Base-by-base conservation (phyloP, 2,797 vertebrate genomes). In the Eidolon dupreanum region DNA sequence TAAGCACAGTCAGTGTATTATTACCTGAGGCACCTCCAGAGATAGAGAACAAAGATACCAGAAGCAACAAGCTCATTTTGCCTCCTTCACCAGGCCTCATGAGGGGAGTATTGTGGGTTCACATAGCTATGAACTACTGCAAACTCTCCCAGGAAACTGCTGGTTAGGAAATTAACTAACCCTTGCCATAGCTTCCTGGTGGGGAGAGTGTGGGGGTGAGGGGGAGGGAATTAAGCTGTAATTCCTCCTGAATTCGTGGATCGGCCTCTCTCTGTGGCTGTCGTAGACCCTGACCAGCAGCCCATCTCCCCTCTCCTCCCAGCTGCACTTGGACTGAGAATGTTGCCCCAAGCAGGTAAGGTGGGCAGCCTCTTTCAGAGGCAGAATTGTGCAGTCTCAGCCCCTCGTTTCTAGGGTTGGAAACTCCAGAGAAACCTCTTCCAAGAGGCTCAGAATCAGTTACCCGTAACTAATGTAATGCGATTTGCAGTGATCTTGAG, bases 161-260 rank as follows among this genome's bases (percentile, higher is more conserved):
- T 24, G 81, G 89, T 94, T 88, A 97, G 97, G 97, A 98, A 98
- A 98, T 97, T 78, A 97, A 96, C 98, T 98, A 98, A 98, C 97
- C 95, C 98, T 82, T 97, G 97, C 93, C 95, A 93, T 53, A 94
- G 85, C 70, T 98, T 97, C 97, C 81, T 36, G 88, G 97, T 33
- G 24, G 85, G 93, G 51, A 49, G 49, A 15, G 49, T 49, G 5
- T 16, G 6, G 17, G 13, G 13, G 46, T 46, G 12, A 46, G 46
- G 66, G 16, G 46, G 24, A 31, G 6, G 66, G 97, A 97, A 98
- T 98, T 98, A 98, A 98, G 97, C 94, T 98, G 95, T 98, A 97
- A 98, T 97, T 98, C 71, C 95, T 96, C 75, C 61, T 77, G 95
- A 93, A 97, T 66, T 71, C 17, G 90, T 96, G 97, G 93, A 93